phyloP scores from a whole-genome alignment of 1,140 invertebrate species.

The Drosophila sturtevanti region DNA sequence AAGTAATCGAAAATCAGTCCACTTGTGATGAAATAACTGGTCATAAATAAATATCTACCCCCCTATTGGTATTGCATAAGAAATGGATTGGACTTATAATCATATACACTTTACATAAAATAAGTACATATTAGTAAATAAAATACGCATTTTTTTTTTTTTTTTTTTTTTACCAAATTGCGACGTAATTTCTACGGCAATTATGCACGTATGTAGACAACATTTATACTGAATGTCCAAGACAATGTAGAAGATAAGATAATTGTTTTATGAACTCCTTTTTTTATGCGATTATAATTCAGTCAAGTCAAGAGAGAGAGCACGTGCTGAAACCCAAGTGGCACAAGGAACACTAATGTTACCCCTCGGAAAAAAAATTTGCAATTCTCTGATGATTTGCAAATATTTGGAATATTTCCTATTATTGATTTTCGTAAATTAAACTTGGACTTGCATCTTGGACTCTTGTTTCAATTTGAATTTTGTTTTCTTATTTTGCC shows the following conservation, averaged over 20 bases:
- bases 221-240: neutral
- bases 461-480: neutral
- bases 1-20: neutral
- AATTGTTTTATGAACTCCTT: neutral
- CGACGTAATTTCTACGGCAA: neutral
- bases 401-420: conserved; percentile 33
- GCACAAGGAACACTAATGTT: no score
- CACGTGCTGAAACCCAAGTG: neutral
- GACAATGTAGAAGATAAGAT: neutral
- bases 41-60: neutral
- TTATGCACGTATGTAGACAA: neutral
- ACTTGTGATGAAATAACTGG: neutral
- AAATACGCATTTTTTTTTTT: neutral
- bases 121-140: neutral
- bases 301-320: neutral
- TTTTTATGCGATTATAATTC: neutral
- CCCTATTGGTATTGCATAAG: neutral
- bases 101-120: neutral
- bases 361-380: conserved; percentile 21
- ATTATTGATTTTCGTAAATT: conserved; percentile 19
- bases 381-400: conserved; percentile 17
- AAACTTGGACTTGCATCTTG: neutral
- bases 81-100: neutral
- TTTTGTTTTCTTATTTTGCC: neutral
- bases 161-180: neutral